A percentile compares a stretch with the other conserved stretches of the same genome.
Evolutionary conservation across 2,797 vertebrate species (phyloP).

Genomic region (Hydrolagus colliei): DNA sequence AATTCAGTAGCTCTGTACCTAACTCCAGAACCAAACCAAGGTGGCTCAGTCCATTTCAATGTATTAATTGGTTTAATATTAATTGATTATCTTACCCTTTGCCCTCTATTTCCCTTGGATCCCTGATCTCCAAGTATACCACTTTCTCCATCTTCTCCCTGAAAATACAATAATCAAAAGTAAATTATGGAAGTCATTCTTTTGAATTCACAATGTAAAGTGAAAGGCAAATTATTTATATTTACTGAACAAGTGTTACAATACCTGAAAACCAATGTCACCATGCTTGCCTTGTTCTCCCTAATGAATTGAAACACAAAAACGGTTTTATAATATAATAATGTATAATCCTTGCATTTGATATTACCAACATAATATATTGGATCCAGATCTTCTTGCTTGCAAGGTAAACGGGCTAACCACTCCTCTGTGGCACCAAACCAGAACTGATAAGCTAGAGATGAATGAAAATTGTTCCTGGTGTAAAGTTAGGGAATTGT

Average conservation of each 20-base stretch:
- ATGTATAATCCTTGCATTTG: too few relatives aligned
- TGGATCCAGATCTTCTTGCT: too few relatives aligned
- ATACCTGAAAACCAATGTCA: slow-evolving; percentile 49
- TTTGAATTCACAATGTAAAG: background rate
- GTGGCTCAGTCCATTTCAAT: background rate
- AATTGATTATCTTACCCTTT: slow-evolving; percentile 40
- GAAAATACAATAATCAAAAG: slow-evolving; percentile 32
- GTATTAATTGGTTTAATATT: background rate
- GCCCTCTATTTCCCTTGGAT: slow-evolving; percentile 46
- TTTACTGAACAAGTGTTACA: background rate
- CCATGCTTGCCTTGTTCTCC: slow-evolving; percentile 50
- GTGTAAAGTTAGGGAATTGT: too few relatives aligned
- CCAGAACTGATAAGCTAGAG: too few relatives aligned
- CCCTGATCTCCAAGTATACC: slow-evolving; percentile 47
- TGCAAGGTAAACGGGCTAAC: too few relatives aligned
- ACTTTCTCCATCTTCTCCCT: slow-evolving; percentile 48
- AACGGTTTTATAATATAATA: background rate
- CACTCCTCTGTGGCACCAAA: too few relatives aligned
- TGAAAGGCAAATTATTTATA: background rate
- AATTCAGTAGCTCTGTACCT: too few relatives aligned
- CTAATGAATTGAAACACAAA: slow-evolving; percentile 35
- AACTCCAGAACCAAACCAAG: too few relatives aligned
- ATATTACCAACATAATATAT: too few relatives aligned
- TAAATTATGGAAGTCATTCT: background rate
- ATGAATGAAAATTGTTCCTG: too few relatives aligned